A percentile compares a stretch with the other conserved stretches of the same genome.
These are phyloP conservation scores for Nannobrachium achirus DNA, from an alignment of 2,113 vertebrate species.

Conservation along the genomic window DNA sequence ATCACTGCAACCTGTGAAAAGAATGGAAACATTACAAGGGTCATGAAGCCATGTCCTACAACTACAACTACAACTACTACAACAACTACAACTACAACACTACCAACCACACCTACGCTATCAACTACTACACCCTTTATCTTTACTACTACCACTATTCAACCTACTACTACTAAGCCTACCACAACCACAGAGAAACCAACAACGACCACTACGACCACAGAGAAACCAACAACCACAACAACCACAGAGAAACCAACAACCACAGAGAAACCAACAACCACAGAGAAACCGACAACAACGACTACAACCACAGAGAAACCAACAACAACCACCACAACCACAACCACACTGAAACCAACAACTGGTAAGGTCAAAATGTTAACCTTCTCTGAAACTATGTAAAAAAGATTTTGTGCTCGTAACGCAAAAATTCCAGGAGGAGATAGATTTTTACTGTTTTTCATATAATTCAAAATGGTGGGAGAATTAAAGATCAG, in stretches of 20 bases:
- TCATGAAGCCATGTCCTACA: conserved; percentile 15
- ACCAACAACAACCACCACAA: too few species aligned
- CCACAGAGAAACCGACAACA: neutral
- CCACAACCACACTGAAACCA: neutral
- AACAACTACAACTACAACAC: too few species aligned
- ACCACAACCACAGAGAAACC: conserved; percentile 3
- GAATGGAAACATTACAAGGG: conserved; percentile 77
- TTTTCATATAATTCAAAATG: too few species aligned
- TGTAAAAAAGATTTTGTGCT: too few species aligned
- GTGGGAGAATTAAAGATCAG: too few species aligned
- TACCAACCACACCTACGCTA: too few species aligned
- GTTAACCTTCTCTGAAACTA: too few species aligned
- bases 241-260: neutral
- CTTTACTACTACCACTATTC: conserved; percentile 26
- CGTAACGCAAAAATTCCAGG: too few species aligned
- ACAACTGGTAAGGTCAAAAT: too few species aligned
- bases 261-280: neutral
- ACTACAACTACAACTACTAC: conserved; percentile 3
- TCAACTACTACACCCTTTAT: conserved; percentile 38
- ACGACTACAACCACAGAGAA: neutral
- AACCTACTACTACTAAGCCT: neutral
- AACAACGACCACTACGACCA: neutral
- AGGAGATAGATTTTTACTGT: too few species aligned
- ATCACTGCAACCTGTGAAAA: conserved; percentile 77
- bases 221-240: neutral